Evolutionary conservation across 2,888 invertebrate species (phyloP), one percentile per base, ranked within the genome.

Genomic region (Aproaerema taeniolella): DNA sequence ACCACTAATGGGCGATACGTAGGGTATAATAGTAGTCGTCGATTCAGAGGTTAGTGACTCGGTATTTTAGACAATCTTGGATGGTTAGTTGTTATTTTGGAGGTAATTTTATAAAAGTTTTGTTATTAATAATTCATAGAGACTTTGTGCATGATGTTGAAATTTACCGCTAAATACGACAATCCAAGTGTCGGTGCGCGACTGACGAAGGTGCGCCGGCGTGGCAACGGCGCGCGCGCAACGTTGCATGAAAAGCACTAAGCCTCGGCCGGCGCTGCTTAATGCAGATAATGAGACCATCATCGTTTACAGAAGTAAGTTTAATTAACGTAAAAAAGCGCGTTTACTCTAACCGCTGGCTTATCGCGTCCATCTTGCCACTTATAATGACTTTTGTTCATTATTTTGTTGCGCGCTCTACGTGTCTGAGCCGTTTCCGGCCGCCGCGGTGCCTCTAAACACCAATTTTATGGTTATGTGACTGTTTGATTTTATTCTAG

Each of bases 261-360:
- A 60, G 62, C 52, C 48, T 55, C 38, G 50, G 41, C 53, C 55
- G 55, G 57, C 61, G 59, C 66, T 68, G 66, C 71, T 72, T 75
- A 73, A 74, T 66, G 58, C 57, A 71, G 68, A 66, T 73, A 81
- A 83, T 75, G 70, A 74, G 72, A 68, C 70, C 76, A 71, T 77
- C 74, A 76, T 74, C 75, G 77, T 83, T 83, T 83, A 82, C 75
- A 76, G 72, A 80, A 76, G 71, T 74, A 72, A 77, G 79, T 81
- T 85, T 86, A 85, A 86, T 86, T 85, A 86, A 83, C 78, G 83
- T 85, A 80, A 83, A 82, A 76, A 82, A 80, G 79, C 71, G 62
- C 83, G 80, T 82, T 83, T 83, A 83, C 71, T 76, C 67, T 76
- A 80, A 76, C 77, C 71, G 77, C 63, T 59, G 54, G 52, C 64